Conservation (phyloP, 2,797 vertebrate genomes). For the Takifugu ocellatus region DNA sequence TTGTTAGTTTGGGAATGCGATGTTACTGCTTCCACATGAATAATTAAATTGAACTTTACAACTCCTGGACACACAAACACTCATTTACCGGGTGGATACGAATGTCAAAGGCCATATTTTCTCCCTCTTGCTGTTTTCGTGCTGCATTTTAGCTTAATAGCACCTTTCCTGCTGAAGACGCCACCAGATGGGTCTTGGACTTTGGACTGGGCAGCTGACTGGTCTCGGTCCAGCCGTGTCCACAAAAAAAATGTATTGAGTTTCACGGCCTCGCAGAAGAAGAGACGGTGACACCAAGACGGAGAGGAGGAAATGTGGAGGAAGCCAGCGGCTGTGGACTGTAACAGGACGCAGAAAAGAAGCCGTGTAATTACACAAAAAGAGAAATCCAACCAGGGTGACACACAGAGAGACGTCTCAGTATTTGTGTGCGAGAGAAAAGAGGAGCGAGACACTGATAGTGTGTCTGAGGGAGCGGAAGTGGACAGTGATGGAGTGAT, state of each 20-base stretch:
- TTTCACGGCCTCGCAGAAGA: conserved; percentile 25
- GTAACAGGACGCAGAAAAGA: conserved; percentile 59
- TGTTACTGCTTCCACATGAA: conserved; percentile 70
- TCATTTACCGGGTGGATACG: conserved; percentile 14
- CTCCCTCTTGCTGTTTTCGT: conserved; percentile 18
- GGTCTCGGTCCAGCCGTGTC: conserved; percentile 19
- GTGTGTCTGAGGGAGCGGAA: conserved; percentile 7
- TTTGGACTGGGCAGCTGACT: conserved; percentile 30
- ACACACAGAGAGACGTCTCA: conserved; percentile 25
- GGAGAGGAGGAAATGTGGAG: conserved; percentile 45
- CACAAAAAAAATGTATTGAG: conserved; percentile 32
- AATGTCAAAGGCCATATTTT: conserved; percentile 23
- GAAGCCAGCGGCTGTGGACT: conserved; percentile 34
- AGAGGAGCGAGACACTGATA: conserved; percentile 11
- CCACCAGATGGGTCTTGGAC: conserved; percentile 29
- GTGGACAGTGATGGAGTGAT: conserved; percentile 25
- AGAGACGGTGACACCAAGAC: conserved; percentile 55
- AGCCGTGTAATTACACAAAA: conserved; percentile 57
- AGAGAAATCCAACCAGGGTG: conserved; percentile 44
- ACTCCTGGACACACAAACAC: conserved; percentile 52
- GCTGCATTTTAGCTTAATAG: conserved; percentile 18
- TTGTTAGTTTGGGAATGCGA: conserved; percentile 69
- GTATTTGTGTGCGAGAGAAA: conserved; percentile 8
- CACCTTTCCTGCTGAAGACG: conserved; percentile 28
- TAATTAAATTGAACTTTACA: conserved; percentile 73